A percentile compares a stretch with the other conserved stretches of the same genome.
phyloP scores from a whole-genome alignment of 2,888 invertebrate species.

The Epirrita christyi region DNA sequence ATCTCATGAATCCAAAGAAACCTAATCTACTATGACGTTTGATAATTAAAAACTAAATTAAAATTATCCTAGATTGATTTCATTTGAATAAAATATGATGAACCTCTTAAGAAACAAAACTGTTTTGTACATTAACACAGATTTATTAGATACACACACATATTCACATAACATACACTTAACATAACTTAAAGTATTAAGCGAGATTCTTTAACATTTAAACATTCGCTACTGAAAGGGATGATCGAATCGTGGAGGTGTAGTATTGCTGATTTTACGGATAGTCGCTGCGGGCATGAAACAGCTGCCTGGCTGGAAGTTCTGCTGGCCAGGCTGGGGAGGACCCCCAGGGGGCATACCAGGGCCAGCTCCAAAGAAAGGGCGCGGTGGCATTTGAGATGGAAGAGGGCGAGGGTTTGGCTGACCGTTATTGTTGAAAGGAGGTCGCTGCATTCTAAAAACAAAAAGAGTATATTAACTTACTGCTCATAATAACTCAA shows the following conservation, averaged over 20 bases:
- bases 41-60: too few species aligned
- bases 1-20: too few species aligned
- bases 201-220: slow-evolving; percentile 42
- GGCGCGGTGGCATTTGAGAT: slow-evolving; percentile 37
- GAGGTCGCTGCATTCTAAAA: slow-evolving; percentile 70
- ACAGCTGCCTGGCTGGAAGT: slow-evolving; percentile 50
- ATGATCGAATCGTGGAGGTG: slow-evolving; percentile 51
- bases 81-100: too few species aligned
- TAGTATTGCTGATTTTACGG: slow-evolving; percentile 56
- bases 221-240: slow-evolving; percentile 41
- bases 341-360: slow-evolving; percentile 31
- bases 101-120: too few species aligned
- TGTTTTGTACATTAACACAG: not conserved
- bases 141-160: slow-evolving; percentile 1
- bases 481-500: too few species aligned
- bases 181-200: slow-evolving; percentile 19
- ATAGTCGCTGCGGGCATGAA: slow-evolving; percentile 64
- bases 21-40: too few species aligned
- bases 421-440: slow-evolving; percentile 48
- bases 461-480: slow-evolving; percentile 13
- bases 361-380: slow-evolving; percentile 36
- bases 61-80: too few species aligned
- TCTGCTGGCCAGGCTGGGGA: slow-evolving; percentile 42
- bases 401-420: slow-evolving; percentile 24
- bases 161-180: slow-evolving; percentile 8